These are phyloP conservation scores for Tridacna crocea DNA, from an alignment of 2,888 invertebrate genomes.

Conservation along the genomic window DNA sequence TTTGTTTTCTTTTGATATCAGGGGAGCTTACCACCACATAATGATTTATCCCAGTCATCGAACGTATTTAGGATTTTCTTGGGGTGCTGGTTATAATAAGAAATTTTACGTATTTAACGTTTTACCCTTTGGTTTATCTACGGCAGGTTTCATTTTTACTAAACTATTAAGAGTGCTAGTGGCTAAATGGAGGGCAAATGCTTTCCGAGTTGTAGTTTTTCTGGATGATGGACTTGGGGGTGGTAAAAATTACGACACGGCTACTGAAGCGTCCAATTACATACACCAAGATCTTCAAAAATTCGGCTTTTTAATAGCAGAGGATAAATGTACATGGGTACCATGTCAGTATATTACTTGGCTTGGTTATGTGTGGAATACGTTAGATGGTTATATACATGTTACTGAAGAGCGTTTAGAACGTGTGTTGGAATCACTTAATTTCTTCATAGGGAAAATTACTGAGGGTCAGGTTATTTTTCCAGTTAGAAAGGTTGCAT, in stretches of 20 bases:
- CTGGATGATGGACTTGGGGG: too few relatives aligned
- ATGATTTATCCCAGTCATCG: too few relatives aligned
- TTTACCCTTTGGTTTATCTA: too few relatives aligned
- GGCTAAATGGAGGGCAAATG: too few relatives aligned
- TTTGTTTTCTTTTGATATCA: too few relatives aligned
- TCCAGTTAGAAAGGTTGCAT: constrained; percentile 35
- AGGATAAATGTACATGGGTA: too few relatives aligned
- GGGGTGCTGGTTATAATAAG: too few relatives aligned
- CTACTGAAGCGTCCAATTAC: neutral
- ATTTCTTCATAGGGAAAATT: neutral
- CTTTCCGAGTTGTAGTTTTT: too few relatives aligned
- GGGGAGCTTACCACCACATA: too few relatives aligned
- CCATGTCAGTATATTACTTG: constrained; percentile 23
- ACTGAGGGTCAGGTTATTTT: constrained; percentile 16
- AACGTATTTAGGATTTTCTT: too few relatives aligned
- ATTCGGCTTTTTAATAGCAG: constrained; percentile 29
- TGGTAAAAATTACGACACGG: neutral
- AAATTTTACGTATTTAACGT: constrained; percentile 35
- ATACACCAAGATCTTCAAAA: neutral
- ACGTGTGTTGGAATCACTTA: neutral
- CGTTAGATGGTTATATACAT: too few relatives aligned
- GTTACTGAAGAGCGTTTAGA: neutral
- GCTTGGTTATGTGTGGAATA: constrained; percentile 10
- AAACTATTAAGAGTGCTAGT: constrained; percentile 25
- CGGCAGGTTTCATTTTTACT: constrained; percentile 19